Evolutionary conservation across 23 tunicate genomes (phyloP), one percentile per base, ranked within the genome.

Genomic region (Oikopleura dioica): DNA sequence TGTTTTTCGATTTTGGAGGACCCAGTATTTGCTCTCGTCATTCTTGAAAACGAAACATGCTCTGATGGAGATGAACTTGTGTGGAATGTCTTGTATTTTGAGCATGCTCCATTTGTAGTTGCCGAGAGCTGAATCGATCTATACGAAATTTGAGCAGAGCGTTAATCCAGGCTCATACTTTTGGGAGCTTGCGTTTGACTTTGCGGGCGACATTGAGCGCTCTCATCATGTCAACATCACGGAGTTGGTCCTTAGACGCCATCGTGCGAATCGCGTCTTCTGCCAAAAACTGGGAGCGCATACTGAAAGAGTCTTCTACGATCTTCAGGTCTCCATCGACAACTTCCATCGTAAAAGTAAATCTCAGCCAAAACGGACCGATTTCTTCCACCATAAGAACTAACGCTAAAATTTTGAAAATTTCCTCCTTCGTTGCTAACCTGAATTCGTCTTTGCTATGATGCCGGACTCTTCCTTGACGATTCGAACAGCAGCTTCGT

Each of bases 301-400:
- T 63, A 63, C 72, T 63, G 33, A 21, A 63, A 2, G 2, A 2
- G 33, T 63, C 72, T 63, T 63, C 72, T 31, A 63, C 72, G 21
- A 44, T 44, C 55, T 44, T 44, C 16, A 44, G 16, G 16, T 44
- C 16, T 9, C 16, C 16, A 44, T 44, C 16, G 55, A 44, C 55
- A 44, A 44, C 16, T 21, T 28, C 5, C 72, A 63, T 63, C 5
- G 26, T 2, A 28, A 21, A 63, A 2, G 72, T 63, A 28, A 63
- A 63, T 63, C 72, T 23, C 29, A 63, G 30, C 72, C 72, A 63
- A 63, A 63, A 63, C 2, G 72, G 72, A 21, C 72, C 72, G 26
- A 63, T 63, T 63, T 63, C 72, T 63, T 63, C 72, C 4, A 63
- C 33, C 33, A 63, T 9, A 44, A 44, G 9, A 16, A 44, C 55